A percentile compares a stretch with the other conserved stretches of the same genome.
Conservation (phyloP, 2,113 vertebrate genomes). For the Agelaius phoeniceus region DNA sequence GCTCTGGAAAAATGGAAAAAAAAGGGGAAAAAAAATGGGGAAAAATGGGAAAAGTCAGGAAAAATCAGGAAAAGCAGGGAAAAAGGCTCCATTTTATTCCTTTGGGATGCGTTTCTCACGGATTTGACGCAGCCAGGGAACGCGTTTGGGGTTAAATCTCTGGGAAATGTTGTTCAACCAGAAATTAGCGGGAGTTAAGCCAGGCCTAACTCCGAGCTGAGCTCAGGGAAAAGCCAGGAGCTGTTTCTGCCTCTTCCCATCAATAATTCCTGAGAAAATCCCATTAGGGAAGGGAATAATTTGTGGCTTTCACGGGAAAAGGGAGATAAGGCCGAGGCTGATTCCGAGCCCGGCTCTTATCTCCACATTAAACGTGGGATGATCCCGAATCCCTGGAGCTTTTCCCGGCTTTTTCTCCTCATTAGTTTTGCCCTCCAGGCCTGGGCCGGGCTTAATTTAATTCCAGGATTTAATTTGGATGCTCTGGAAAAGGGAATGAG, state of each 20-base stretch:
- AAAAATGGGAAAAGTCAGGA: fast-evolving
- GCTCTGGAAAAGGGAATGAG: not conserved
- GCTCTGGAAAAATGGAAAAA: not conserved
- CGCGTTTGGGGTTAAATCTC: not conserved
- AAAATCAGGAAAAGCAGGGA: fast-evolving
- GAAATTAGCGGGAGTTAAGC: not conserved
- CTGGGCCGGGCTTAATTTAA: constrained; percentile 1
- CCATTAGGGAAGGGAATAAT: constrained; percentile 37
- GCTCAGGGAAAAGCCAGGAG: not conserved
- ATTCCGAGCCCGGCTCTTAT: constrained; percentile 17
- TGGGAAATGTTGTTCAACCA: fast-evolving
- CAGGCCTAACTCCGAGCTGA: not conserved
- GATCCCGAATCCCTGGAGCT: not conserved
- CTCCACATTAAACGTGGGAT: not conserved
- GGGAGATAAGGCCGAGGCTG: constrained; percentile 23
- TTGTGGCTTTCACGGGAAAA: constrained; percentile 20
- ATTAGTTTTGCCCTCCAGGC: constrained; percentile 10
- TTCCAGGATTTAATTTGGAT: constrained; percentile 33
- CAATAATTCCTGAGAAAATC: constrained; percentile 29
- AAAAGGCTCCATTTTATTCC: not conserved
- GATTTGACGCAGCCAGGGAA: fast-evolving
- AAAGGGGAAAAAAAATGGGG: not conserved
- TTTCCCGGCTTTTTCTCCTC: not conserved
- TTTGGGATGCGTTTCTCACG: fast-evolving
- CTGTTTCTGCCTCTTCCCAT: not conserved